A percentile compares a stretch with the other conserved stretches of the same genome.
Conservation (phyloP, 2,888 invertebrate species). For the Orchesella flavescens region DNA sequence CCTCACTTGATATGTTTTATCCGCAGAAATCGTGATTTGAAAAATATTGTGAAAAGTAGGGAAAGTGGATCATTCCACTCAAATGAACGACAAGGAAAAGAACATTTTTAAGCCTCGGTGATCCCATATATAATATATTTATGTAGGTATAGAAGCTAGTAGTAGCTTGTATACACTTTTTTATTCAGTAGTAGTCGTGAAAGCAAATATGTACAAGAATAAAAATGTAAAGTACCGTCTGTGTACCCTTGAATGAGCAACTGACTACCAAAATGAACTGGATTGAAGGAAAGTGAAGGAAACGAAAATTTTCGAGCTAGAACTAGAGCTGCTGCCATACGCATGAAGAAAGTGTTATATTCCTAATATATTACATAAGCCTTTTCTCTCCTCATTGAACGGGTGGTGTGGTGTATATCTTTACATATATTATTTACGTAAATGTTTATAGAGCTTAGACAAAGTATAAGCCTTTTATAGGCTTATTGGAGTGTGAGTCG, state of each 20-base stretch:
- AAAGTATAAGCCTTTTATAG: no score
- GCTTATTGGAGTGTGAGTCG: no score
- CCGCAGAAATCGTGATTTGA: constrained; percentile 48
- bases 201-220: background rate
- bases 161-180: no score
- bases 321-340: constrained; percentile 9
- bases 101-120: constrained; percentile 51
- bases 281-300: no score
- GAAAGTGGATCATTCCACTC: constrained; percentile 61
- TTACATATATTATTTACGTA: background rate
- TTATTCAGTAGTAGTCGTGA: background rate
- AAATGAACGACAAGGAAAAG: constrained; percentile 53
- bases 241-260: constrained; percentile 48
- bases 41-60: constrained; percentile 40
- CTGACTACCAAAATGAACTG: constrained; percentile 49
- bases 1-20: constrained; percentile 43
- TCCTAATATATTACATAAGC: background rate
- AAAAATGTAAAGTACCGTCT: constrained; percentile 33
- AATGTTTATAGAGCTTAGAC: no score
- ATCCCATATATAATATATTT: constrained; percentile 18
- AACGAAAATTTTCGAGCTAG: no score
- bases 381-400: no score
- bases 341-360: constrained; percentile 29
- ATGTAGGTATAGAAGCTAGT: no score
- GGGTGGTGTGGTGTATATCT: background rate